phyloP scores from a whole-genome alignment of 2,113 vertebrate genomes.

The Gallinago jamesoni region DNA sequence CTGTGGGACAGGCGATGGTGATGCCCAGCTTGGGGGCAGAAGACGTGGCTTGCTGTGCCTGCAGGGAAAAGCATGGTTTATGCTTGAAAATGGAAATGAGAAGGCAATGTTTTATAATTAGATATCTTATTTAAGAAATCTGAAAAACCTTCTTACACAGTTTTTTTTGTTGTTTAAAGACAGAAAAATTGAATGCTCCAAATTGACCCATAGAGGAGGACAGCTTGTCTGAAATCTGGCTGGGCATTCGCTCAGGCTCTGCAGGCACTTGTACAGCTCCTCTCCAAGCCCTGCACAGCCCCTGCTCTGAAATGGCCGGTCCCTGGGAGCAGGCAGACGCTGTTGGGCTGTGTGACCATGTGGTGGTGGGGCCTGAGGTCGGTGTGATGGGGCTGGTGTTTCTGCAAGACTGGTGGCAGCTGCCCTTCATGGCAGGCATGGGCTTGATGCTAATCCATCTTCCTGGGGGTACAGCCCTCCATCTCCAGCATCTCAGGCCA shows the following conservation, averaged over 20 bases:
- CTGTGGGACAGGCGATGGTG: not conserved
- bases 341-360: not conserved
- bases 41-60: not conserved
- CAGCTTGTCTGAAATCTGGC: not conserved
- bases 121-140: not conserved
- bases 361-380: not conserved
- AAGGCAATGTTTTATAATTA: not conserved
- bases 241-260: not conserved
- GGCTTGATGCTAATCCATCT: conserved; percentile 31
- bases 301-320: not conserved
- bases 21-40: not conserved
- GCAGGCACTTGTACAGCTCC: not conserved
- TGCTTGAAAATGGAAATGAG: not conserved
- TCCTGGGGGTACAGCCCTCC: conserved; percentile 81
- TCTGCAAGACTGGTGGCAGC: not conserved
- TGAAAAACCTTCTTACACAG: not conserved
- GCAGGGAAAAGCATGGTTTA: not conserved
- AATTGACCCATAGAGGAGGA: not conserved
- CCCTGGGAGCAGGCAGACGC: not conserved
- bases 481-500: conserved; percentile 86
- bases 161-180: not conserved
- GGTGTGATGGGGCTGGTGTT: not conserved
- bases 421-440: not conserved
- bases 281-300: not conserved
- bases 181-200: not conserved